phyloP scores from a whole-genome alignment of 2,113 vertebrate species.

The Dicerorhinus sumatrensis region DNA sequence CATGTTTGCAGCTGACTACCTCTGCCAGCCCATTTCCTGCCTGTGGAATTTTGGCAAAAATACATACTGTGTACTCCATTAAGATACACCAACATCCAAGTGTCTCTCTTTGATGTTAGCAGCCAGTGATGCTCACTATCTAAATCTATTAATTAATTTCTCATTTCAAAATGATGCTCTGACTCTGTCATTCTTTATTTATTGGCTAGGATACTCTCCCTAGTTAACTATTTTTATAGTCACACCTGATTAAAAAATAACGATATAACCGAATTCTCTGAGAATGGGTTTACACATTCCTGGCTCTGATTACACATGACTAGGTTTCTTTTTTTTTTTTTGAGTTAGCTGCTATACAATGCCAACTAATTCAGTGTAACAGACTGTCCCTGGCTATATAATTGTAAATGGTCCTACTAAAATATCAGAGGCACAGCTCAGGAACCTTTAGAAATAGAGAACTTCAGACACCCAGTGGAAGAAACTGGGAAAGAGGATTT shows the following conservation, averaged over 20 bases:
- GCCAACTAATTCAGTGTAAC: not conserved
- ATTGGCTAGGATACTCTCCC: not conserved
- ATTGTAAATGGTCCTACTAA: not conserved
- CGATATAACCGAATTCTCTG: not conserved
- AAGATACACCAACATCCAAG: not conserved
- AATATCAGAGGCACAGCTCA: not conserved
- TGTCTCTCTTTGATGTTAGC: not conserved
- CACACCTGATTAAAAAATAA: not conserved
- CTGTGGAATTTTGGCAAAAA: not conserved
- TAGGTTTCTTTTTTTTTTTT: not conserved
- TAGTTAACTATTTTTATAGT: not conserved
- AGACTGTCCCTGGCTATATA: not conserved
- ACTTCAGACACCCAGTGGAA: not conserved
- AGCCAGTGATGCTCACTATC: not conserved
- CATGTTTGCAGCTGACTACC: not conserved
- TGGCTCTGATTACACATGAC: not conserved
- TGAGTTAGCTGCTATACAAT: not conserved
- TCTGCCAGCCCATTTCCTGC: not conserved
- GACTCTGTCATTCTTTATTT: not conserved
- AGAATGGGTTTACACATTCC: not conserved
- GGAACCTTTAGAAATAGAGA: not conserved
- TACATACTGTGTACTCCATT: not conserved
- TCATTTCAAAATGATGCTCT: not conserved
- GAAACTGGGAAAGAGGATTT: not conserved
- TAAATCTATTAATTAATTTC: not conserved